Evolutionary conservation across 2,113 vertebrate species (phyloP).

Genomic region (Pogonocichla stellata): DNA sequence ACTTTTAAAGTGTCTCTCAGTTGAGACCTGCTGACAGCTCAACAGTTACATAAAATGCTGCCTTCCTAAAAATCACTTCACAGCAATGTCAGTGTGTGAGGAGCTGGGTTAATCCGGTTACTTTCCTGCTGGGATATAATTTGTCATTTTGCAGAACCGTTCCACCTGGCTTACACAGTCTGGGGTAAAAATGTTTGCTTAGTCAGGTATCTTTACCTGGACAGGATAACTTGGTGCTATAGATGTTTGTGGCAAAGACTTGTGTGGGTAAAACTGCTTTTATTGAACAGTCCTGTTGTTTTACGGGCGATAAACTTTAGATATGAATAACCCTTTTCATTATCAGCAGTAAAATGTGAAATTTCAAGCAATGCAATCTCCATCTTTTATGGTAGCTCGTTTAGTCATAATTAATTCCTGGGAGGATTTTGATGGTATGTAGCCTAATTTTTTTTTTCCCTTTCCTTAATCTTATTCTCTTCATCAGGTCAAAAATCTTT

Average conservation of each 20-base stretch:
- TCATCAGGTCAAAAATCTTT: constrained; percentile 9
- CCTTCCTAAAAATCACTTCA: constrained; percentile 25
- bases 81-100: neutral
- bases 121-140: neutral
- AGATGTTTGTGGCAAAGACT: neutral
- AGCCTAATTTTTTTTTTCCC: neutral
- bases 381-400: neutral
- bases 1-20: constrained; percentile 20
- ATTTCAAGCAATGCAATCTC: neutral
- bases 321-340: neutral
- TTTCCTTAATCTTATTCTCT: neutral
- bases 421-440: neutral
- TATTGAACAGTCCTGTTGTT: neutral
- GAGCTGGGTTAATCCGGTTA: neutral
- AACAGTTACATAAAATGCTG: neutral
- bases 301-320: neutral
- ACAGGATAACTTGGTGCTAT: neutral
- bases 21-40: constrained; percentile 27
- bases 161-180: neutral
- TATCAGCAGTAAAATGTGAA: neutral
- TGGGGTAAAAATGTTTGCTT: neutral
- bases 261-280: neutral
- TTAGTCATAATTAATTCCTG: constrained; percentile 6
- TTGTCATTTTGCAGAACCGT: neutral
- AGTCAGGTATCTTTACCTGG: neutral